Conservation (phyloP, 2,888 invertebrate genomes). For the Drosophila stalkeri region DNA sequence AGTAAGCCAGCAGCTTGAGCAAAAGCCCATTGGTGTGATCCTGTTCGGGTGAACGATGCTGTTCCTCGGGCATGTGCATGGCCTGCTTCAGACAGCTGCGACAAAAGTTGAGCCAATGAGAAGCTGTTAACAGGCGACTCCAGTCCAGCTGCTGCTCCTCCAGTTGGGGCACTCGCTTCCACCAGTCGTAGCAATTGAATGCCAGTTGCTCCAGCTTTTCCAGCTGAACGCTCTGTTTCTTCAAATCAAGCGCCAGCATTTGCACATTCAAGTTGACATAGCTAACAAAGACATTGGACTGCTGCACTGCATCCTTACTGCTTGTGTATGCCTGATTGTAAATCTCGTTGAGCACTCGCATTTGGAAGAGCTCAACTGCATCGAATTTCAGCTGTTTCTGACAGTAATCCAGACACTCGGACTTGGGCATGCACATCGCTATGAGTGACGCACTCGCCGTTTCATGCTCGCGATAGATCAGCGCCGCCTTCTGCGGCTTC, state of each 20-base stretch:
- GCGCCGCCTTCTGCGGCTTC: constrained; percentile 90
- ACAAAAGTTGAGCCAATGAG: constrained; percentile 87
- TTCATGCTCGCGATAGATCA: constrained; percentile 88
- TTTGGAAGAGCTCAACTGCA: constrained; percentile 87
- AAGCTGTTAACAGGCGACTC: constrained; percentile 83
- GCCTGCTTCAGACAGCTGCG: constrained; percentile 89
- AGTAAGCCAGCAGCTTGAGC: constrained; percentile 86
- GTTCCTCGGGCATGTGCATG: constrained; percentile 86
- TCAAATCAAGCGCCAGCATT: constrained; percentile 84
- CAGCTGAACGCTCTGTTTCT: constrained; percentile 86
- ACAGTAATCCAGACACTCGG: constrained; percentile 87
- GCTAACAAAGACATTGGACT: constrained; percentile 86
- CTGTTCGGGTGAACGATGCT: constrained; percentile 36
- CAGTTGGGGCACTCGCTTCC: constrained; percentile 15
- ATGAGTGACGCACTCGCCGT: constrained; percentile 87
- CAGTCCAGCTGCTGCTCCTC: constrained; percentile 52
- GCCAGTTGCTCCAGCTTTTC: constrained; percentile 84
- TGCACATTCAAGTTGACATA: constrained; percentile 86
- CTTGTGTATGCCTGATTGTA: constrained; percentile 86
- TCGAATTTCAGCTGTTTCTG: constrained; percentile 89
- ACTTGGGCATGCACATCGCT: constrained; percentile 87
- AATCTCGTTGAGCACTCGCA: constrained; percentile 86
- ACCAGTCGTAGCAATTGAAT: constrained; percentile 83
- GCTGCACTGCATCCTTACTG: constrained; percentile 73
- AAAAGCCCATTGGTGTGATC: constrained; percentile 85